Percentiles rank a stretch among this genome's conserved stretches.
Conservation (phyloP, 2,888 invertebrate genomes). For the Pseudococcus longispinus region DNA sequence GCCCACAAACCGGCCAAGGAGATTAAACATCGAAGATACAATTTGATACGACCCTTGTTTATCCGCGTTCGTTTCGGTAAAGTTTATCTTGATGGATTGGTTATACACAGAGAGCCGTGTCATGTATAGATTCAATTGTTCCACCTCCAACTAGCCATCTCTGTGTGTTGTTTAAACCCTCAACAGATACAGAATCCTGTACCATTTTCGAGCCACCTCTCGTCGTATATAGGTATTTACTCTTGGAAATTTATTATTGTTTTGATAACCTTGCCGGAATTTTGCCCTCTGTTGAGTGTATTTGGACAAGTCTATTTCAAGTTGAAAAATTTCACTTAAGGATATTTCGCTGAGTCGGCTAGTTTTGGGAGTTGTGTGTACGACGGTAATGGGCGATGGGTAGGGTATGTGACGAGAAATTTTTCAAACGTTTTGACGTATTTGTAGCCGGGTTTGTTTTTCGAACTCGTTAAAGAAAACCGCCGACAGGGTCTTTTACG, state of each 20-base stretch:
- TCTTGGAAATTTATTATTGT: not conserved
- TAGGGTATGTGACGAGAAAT: not conserved
- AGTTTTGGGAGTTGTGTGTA: not conserved
- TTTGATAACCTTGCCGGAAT: not conserved
- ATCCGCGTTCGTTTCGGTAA: constrained; percentile 29
- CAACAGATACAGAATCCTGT: not conserved
- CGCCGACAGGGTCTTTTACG: not conserved
- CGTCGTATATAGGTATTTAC: not conserved
- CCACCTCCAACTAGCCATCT: too few relatives aligned
- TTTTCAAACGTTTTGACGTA: not conserved
- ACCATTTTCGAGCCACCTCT: not conserved
- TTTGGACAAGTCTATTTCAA: not conserved
- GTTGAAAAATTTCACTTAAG: not conserved
- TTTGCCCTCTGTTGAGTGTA: not conserved
- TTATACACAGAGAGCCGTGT: not conserved
- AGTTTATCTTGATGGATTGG: constrained; percentile 45
- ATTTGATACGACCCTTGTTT: constrained; percentile 39
- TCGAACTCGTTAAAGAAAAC: not conserved
- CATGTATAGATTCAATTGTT: not conserved
- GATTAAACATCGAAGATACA: constrained; percentile 46
- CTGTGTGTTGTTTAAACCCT: too few relatives aligned
- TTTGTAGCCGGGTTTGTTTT: not conserved
- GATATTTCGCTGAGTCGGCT: not conserved
- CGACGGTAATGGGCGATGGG: not conserved
- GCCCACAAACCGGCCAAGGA: constrained; percentile 26